Base-by-base conservation (phyloP, 2,113 vertebrate genomes). In the Delphinus delphis region DNA sequence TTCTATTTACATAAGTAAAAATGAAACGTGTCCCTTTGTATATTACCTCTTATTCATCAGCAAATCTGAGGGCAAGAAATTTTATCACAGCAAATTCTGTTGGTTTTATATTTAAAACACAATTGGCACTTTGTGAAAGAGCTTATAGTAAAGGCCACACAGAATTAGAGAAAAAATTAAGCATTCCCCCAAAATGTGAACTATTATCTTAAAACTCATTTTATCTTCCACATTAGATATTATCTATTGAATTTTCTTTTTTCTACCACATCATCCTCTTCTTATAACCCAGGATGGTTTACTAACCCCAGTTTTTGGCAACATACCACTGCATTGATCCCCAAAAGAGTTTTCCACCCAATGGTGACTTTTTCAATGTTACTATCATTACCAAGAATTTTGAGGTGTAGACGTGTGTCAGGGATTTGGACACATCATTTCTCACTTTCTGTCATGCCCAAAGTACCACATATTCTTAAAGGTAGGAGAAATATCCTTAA, bases 21-120 rank as follows among this genome's bases (percentile, higher is more conserved):
- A 74, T 23, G 38, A 88, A 90, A 95, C 3, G 2, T 20, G 4
- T 71, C 53, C 28, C 25, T 96, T 92, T 85, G 60, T 85, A 62
- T 50, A 63, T 79, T 86, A 73, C 50, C 71, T 94, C 55, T 76
- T 74, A 76, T n/a, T 92, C 76, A 18, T 90, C 21, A 74, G 81
- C 65, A 96, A 86, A 91, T 80, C 33, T 41, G 28, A 95, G 31
- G 71, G 67, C 36, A 76, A 63, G 47, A 88, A 60, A 87, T 96
- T 84, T 93, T 62, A 92, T 80, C 44, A 65, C 28, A 70, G 84
- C 8, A 67, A 86, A 88, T 82, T 71, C 76, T 55, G 25, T 62
- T 68, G 31, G 8, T 73, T 93, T 88, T 90, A 20, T 67, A 55
- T 70, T 55, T 90, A 68, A 71, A 79, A 60, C 60, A 80, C 38